Percentiles rank a stretch among this genome's conserved stretches.
phyloP scores from a whole-genome alignment of 1,140 invertebrate species.

The Temnothorax curvispinosus region DNA sequence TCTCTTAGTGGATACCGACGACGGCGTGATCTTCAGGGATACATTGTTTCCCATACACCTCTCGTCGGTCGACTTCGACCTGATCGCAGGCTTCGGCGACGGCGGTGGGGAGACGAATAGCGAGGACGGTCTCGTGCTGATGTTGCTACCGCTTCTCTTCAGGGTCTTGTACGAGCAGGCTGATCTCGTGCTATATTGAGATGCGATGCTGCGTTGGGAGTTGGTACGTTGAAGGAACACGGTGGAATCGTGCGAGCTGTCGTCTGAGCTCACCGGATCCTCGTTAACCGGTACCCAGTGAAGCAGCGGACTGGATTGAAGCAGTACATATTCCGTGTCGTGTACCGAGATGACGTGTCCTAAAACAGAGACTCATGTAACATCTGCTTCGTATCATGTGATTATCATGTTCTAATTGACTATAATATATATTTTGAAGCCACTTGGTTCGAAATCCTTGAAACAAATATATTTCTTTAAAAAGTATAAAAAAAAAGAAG shows the following conservation, averaged over 20 bases:
- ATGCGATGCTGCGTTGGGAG: conserved; percentile 82
- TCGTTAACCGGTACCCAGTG: conserved; percentile 86
- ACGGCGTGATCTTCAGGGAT: conserved; percentile 52
- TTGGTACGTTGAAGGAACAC: conserved; percentile 81
- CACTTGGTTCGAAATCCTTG: background rate
- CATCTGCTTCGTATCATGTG: background rate
- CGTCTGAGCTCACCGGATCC: conserved; percentile 74
- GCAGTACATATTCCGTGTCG: conserved; percentile 87
- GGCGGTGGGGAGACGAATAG: conserved; percentile 78
- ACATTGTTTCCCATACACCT: conserved; percentile 65
- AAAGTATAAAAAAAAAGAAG: background rate
- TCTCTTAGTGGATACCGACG: conserved; percentile 24
- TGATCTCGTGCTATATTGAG: conserved; percentile 80
- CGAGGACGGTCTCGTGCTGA: conserved; percentile 72
- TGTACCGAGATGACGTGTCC: conserved; percentile 65
- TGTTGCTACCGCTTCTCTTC: conserved; percentile 47
- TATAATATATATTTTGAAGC: background rate
- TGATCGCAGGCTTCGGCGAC: conserved; percentile 76
- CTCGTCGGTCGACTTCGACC: conserved; percentile 80
- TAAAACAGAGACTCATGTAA: conserved; percentile 64
- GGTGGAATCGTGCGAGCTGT: conserved; percentile 80
- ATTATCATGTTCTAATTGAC: background rate
- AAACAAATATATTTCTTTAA: background rate
- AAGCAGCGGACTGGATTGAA: conserved; percentile 86
- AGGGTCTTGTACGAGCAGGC: conserved; percentile 65